These are phyloP conservation scores for Pollenia amentaria DNA, from an alignment of 2,888 invertebrate genomes.

Conservation along the genomic window DNA sequence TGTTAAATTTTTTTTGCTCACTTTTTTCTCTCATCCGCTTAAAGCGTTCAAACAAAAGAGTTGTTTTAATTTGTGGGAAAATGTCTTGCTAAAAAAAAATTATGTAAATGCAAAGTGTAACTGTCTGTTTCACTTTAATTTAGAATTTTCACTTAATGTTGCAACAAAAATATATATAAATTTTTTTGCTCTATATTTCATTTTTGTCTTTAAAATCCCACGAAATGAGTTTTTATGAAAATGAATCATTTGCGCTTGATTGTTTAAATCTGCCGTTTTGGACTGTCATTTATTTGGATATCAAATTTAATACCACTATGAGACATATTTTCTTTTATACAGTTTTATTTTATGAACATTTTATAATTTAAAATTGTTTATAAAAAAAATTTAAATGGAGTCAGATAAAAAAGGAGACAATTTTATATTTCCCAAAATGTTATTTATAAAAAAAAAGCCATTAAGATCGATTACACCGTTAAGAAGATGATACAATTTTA, in stretches of 20 bases:
- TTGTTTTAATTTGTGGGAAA: conserved; percentile 2
- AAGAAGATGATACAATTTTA: conserved; percentile 13
- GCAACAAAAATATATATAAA: background rate
- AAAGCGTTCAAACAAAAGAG: conserved; percentile 14
- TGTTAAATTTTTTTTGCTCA: background rate
- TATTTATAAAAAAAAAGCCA: conserved; percentile 12
- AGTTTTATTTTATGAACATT: conserved; percentile 7
- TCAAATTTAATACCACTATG: background rate
- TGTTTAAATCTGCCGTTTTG: conserved; percentile 22
- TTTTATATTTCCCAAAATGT: conserved; percentile 14
- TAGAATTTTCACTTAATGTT: conserved; percentile 32
- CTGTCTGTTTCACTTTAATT: conserved; percentile 7
- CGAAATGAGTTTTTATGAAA: conserved; percentile 15
- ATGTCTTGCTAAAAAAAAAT: conserved; percentile 1
- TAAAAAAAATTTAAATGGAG: background rate
- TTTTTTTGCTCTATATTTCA: conserved; percentile 10
- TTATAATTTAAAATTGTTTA: background rate
- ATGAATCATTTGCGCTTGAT: conserved; percentile 10
- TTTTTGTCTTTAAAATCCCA: conserved; percentile 31
- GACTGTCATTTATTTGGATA: conserved; percentile 5
- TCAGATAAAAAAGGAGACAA: background rate
- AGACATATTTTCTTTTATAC: background rate
- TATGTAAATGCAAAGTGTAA: background rate
- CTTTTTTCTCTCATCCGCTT: background rate
- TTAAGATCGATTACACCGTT: conserved; percentile 29